Percentiles rank a stretch among this genome's conserved stretches.
phyloP scores from a whole-genome alignment of 2,113 vertebrate genomes.

The Microtus richardsoni region DNA sequence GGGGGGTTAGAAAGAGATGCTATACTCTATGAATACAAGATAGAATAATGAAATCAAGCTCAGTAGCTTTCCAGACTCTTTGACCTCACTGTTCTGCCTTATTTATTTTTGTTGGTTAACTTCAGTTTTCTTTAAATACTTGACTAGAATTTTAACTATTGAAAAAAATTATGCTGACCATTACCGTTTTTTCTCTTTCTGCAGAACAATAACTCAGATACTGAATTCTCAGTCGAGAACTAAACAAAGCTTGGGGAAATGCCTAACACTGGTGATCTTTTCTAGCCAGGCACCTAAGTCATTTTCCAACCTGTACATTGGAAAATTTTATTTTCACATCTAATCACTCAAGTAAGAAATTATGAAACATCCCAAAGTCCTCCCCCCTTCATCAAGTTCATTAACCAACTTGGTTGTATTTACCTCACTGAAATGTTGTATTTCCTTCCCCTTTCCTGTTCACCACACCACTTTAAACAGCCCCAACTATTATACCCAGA shows the following conservation, averaged over 20 bases:
- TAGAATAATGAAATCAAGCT: not conserved
- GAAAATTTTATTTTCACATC: not conserved
- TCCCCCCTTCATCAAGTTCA: not conserved
- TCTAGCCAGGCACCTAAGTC: not conserved
- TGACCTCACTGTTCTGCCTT: not conserved
- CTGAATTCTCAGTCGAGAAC: not conserved
- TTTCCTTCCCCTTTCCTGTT: not conserved
- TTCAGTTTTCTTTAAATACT: conserved; percentile 8
- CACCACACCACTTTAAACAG: not conserved
- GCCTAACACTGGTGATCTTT: not conserved
- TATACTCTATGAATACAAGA: not conserved
- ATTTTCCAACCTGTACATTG: not conserved
- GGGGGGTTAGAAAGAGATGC: not conserved
- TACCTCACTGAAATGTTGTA: not conserved
- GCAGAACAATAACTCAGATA: not conserved
- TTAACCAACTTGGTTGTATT: not conserved
- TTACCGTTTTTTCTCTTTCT: not conserved
- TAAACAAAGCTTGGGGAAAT: not conserved
- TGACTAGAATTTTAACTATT: not conserved
- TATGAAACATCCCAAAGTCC: not conserved
- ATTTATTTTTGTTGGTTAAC: not conserved
- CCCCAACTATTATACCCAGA: not conserved
- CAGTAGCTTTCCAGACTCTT: not conserved
- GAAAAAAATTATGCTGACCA: not conserved
- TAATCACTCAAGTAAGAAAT: not conserved